phyloP scores from a whole-genome alignment of 2,888 invertebrate genomes.

The Aleiodes testaceus region DNA sequence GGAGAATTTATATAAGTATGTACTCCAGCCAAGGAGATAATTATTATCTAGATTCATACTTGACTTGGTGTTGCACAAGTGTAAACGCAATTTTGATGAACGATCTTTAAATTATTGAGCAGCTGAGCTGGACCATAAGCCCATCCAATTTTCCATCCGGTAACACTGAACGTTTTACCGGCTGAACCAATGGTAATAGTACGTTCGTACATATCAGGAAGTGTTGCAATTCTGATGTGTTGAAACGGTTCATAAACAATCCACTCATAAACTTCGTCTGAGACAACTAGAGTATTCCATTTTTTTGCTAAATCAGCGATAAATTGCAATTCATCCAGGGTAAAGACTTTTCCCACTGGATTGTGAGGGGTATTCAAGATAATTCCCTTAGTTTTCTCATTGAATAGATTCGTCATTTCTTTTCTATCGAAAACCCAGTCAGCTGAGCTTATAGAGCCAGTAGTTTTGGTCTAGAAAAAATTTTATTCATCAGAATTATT shows the following conservation, averaged over 20 bases:
- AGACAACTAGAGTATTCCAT: slow-evolving; percentile 91
- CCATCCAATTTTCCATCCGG: slow-evolving; percentile 99
- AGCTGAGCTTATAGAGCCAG: slow-evolving; percentile 79
- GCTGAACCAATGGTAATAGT: slow-evolving; percentile 98
- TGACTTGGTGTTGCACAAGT: slow-evolving; percentile 92
- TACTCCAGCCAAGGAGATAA: too few relatives aligned
- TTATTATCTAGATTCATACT: slow-evolving; percentile 70
- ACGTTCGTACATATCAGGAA: slow-evolving; percentile 98
- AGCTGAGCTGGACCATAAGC: slow-evolving; percentile 91
- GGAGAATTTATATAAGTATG: too few relatives aligned
- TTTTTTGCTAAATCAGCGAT: slow-evolving; percentile 94
- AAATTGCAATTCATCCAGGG: slow-evolving; percentile 79
- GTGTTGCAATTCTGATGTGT: slow-evolving; percentile 92
- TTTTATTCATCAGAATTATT: neutral
- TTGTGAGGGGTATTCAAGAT: slow-evolving; percentile 99
- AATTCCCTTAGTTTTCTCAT: slow-evolving; percentile 91
- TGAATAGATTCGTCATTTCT: slow-evolving; percentile 88
- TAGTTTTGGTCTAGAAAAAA: slow-evolving; percentile 71
- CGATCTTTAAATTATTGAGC: slow-evolving; percentile 86
- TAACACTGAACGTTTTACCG: slow-evolving; percentile 98
- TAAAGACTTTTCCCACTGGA: slow-evolving; percentile 94
- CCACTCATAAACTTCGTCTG: slow-evolving; percentile 99
- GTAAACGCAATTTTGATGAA: slow-evolving; percentile 96
- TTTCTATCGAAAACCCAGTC: slow-evolving; percentile 92
- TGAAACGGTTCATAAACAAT: slow-evolving; percentile 87